These are phyloP conservation scores for Myoxocephalus aenaeus DNA, from an alignment of 2,797 vertebrate genomes.

Conservation along the genomic window DNA sequence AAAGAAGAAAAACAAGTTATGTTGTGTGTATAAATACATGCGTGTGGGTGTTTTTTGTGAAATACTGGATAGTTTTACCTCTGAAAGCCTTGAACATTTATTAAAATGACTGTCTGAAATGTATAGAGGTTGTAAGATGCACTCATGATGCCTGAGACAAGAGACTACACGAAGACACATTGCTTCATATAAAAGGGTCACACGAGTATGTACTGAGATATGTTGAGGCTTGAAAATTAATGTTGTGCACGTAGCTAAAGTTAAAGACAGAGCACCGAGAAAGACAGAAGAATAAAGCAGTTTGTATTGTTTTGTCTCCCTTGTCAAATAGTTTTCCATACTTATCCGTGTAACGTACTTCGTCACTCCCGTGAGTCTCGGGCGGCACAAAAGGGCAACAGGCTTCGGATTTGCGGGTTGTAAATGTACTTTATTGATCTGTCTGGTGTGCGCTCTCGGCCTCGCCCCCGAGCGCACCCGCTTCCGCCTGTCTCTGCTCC, in stretches of 20 bases:
- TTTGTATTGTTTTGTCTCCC: too few species aligned
- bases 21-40: not conserved
- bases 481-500: too few species aligned
- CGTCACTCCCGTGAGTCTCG: too few species aligned
- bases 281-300: not conserved
- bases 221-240: not conserved
- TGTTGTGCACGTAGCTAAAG: not conserved
- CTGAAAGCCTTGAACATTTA: not conserved
- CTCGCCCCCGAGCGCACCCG: too few species aligned
- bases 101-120: not conserved
- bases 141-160: not conserved
- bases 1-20: not conserved
- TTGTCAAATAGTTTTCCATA: too few species aligned
- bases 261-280: too few species aligned
- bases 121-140: not conserved
- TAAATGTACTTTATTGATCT: too few species aligned
- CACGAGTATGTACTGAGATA: not conserved
- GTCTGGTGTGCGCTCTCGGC: too few species aligned
- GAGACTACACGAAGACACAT: not conserved
- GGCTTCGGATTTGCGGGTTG: too few species aligned
- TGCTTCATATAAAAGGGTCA: not conserved
- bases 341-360: too few species aligned
- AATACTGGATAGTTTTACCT: not conserved
- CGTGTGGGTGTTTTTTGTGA: not conserved
- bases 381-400: too few species aligned